phyloP scores from a whole-genome alignment of 2,797 vertebrate species.

The Danio aesculapii region DNA sequence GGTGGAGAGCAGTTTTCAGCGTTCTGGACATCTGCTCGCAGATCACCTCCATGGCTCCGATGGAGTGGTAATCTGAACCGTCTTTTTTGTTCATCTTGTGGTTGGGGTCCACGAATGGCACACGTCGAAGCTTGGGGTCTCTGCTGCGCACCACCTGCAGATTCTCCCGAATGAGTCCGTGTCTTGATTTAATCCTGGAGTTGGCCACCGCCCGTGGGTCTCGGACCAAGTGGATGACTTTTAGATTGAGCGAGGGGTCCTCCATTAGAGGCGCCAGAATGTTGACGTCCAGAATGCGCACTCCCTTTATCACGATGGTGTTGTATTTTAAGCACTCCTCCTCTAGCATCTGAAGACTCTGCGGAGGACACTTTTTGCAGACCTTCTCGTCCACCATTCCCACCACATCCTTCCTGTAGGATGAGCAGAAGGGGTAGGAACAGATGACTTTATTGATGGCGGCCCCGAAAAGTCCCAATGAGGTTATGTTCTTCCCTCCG shows the following conservation, averaged over 20 bases:
- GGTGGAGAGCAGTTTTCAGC: slow-evolving; percentile 89
- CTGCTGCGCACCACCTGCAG: slow-evolving; percentile 95
- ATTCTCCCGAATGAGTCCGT: slow-evolving; percentile 94
- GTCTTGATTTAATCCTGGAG: slow-evolving; percentile 94
- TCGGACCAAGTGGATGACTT: slow-evolving; percentile 95
- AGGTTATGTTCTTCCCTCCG: slow-evolving; percentile 93
- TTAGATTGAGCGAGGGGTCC: slow-evolving; percentile 92
- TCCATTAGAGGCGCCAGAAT: slow-evolving; percentile 92
- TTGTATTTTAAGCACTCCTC: slow-evolving; percentile 93
- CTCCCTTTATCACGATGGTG: slow-evolving; percentile 96
- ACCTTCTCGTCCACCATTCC: slow-evolving; percentile 96
- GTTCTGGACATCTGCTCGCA: slow-evolving; percentile 94
- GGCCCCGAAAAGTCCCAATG: slow-evolving; percentile 92
- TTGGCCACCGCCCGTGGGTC: slow-evolving; percentile 95
- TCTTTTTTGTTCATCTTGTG: slow-evolving; percentile 90
- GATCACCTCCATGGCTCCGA: slow-evolving; percentile 97
- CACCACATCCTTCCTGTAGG: slow-evolving; percentile 93
- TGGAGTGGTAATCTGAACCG: slow-evolving; percentile 93
- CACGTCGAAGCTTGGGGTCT: slow-evolving; percentile 89
- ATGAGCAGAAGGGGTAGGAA: slow-evolving; percentile 93
- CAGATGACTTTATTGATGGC: slow-evolving; percentile 96
- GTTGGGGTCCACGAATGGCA: slow-evolving; percentile 88
- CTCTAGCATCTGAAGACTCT: slow-evolving; percentile 90
- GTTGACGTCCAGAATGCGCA: slow-evolving; percentile 92
- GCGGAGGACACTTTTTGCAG: slow-evolving; percentile 95